A percentile compares a stretch with the other conserved stretches of the same genome.
phyloP scores from a whole-genome alignment of 2,113 vertebrate genomes.

The Taxidea taxus region DNA sequence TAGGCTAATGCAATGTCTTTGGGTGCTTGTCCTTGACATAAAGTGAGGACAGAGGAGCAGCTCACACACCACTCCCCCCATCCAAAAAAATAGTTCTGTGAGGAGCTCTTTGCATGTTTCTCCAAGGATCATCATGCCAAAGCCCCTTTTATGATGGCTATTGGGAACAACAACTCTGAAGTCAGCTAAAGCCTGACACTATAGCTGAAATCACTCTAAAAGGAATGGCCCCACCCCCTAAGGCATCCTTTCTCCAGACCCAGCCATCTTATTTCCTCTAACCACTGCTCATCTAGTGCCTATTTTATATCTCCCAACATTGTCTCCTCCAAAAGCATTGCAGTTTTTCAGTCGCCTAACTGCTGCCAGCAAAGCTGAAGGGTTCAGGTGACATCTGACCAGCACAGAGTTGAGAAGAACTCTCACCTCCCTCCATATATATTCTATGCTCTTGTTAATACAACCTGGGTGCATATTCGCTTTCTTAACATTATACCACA shows the following conservation, averaged over 20 bases:
- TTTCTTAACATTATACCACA: neutral
- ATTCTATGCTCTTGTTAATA: neutral
- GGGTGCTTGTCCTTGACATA: neutral
- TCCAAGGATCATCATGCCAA: neutral
- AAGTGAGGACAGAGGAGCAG: neutral
- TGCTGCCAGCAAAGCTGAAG: neutral
- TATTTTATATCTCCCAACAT: neutral
- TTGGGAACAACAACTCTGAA: neutral
- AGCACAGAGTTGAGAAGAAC: neutral
- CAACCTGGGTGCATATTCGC: neutral
- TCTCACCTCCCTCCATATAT: neutral
- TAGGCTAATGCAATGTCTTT: neutral
- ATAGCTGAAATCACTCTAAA: neutral
- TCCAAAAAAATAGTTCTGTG: neutral
- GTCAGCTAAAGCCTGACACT: neutral
- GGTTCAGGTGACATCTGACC: neutral
- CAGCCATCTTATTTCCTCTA: neutral
- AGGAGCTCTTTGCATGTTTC: neutral
- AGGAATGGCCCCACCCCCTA: neutral
- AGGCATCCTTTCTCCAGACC: neutral
- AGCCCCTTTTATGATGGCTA: neutral
- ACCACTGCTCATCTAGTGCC: neutral
- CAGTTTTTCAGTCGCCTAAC: neutral
- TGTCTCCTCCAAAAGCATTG: neutral
- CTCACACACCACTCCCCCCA: neutral